Evolutionary conservation across 2,888 invertebrate genomes (phyloP), one percentile per base, ranked within the genome.

Genomic region (Cantharis rufa): DNA sequence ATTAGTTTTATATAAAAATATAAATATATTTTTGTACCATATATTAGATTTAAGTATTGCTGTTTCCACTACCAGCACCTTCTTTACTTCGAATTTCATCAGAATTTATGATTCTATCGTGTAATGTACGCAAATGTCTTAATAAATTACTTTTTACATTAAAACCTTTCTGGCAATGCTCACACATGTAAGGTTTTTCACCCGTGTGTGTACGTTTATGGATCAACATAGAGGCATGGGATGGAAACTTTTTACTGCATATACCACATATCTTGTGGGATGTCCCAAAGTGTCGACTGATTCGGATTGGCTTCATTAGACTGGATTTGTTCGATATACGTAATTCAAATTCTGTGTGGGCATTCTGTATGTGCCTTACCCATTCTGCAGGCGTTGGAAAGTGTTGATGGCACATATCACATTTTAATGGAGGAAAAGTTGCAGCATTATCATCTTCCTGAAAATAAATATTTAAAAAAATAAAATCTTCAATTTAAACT

Each of bases 311-410:
- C 16, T 68, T 21, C 15, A 78, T 72, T 24, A 77, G 77, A 48
- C 61, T 70, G 48, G 71, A 78, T 28, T 80, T 75, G 89, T 94
- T 94, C 89, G 93, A 93, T 87, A 94, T 89, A 86, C 94, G 94
- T 88, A 95, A 89, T 90, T 95, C 95, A 78, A 90, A 86, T 86
- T 95, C 95, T 0, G 95, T 95, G 87, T 96, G 96, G 32, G 94
- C 93, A 85, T 92, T 94, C 86, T 95, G 95, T 85, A 96, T 94
- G 85, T 96, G 96, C 4, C 95, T 92, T 68, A 96, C 96, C 96
- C 96, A 96, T 88, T 95, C 95, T 16, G 92, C 95, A 0, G 96
- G 95, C 78, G 94, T 95, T 66, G 93, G 91, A 89, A 93, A 94
- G 87, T 90, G 90, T 90, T 90, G 93, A 90, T 90, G 93, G 83